These are phyloP conservation scores for Linyphia triangularis DNA, from an alignment of 2,888 invertebrate genomes.

Conservation along the genomic window DNA sequence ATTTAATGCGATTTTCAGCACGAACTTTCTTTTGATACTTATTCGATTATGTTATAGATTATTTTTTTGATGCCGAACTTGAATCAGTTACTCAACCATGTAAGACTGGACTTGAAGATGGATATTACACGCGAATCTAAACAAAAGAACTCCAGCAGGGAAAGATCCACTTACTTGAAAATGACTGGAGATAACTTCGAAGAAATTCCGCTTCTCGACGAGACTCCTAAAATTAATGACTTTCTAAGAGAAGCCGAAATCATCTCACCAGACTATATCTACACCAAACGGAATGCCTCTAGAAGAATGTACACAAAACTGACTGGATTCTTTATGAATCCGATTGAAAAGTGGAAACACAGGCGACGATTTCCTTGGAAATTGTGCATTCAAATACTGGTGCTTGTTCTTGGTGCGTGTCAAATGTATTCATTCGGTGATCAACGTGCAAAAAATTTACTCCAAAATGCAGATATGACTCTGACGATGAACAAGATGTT, in stretches of 20 bases:
- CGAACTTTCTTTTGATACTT: too few relatives aligned
- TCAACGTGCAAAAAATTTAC: constrained; percentile 91
- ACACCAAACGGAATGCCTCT: neutral
- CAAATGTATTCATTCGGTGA: constrained; percentile 96
- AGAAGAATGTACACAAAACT: constrained; percentile 80
- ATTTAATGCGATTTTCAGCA: too few relatives aligned
- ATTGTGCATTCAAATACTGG: constrained; percentile 94
- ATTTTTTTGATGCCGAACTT: too few relatives aligned
- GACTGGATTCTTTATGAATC: constrained; percentile 99
- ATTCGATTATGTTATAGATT: too few relatives aligned
- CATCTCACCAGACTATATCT: neutral
- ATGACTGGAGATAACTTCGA: neutral
- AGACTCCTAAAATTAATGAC: neutral
- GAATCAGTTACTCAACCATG: neutral
- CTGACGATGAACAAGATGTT: constrained; percentile 95
- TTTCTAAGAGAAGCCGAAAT: neutral
- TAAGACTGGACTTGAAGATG: neutral
- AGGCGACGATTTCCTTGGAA: constrained; percentile 96
- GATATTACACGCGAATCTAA: neutral
- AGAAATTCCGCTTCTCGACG: neutral
- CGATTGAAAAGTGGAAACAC: constrained; percentile 97
- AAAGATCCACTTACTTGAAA: neutral
- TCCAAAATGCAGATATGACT: constrained; percentile 94
- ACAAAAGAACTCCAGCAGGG: neutral
- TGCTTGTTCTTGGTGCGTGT: constrained; percentile 96